Conservation (phyloP, 2,888 invertebrate genomes). For the Charanyca ferruginea region DNA sequence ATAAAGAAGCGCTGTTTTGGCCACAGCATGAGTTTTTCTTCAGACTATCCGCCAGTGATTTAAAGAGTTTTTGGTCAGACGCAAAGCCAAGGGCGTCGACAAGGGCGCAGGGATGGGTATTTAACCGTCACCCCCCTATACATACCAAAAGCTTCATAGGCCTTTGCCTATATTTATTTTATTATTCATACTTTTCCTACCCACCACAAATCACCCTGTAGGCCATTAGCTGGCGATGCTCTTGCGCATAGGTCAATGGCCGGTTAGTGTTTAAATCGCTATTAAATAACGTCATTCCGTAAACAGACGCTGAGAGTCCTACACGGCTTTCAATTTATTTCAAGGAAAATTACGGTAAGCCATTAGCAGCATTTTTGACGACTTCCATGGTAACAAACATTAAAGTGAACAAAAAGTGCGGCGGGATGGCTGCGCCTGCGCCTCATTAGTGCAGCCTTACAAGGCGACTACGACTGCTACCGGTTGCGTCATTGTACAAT, state of each 20-base stretch:
- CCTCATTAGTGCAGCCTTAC: conserved; percentile 63
- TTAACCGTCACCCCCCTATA: too few species aligned
- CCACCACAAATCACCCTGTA: too few species aligned
- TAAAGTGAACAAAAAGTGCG: conserved; percentile 39
- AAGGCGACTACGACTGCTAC: conserved; percentile 51
- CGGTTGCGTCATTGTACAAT: conserved; percentile 58
- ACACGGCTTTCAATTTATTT: conserved; percentile 23
- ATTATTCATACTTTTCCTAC: too few species aligned
- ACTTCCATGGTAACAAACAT: conserved; percentile 47
- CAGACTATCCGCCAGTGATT: too few species aligned
- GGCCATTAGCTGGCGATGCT: too few species aligned
- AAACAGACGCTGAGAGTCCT: conserved; percentile 17
- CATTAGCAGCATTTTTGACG: conserved; percentile 57
- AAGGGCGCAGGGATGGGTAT: too few species aligned
- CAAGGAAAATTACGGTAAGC: conserved; percentile 53
- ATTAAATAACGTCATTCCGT: conserved; percentile 8
- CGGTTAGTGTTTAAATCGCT: background rate
- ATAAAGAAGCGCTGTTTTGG: too few species aligned
- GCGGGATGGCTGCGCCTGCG: conserved; percentile 39
- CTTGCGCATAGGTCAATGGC: conserved; percentile 2
- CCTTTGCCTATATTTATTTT: too few species aligned
- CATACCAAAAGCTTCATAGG: too few species aligned
- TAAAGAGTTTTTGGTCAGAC: too few species aligned
- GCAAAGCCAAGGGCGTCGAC: too few species aligned
- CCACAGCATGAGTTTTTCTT: too few species aligned